Evolutionary conservation across 2,888 invertebrate genomes (phyloP).

Genomic region (Pinctada fucata): DNA sequence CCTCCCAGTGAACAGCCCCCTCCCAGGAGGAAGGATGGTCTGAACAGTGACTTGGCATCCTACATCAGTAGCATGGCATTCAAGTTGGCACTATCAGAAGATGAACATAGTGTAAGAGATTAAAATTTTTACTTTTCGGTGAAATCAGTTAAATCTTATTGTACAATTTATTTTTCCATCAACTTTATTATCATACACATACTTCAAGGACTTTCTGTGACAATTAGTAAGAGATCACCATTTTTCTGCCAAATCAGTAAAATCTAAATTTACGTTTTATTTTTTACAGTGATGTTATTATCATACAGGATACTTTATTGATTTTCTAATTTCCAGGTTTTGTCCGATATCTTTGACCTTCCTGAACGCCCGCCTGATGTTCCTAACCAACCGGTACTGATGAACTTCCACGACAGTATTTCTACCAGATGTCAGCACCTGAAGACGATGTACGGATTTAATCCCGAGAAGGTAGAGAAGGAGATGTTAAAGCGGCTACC

Average conservation of each 20-base stretch:
- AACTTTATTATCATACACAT: no score
- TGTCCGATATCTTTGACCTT: slow-evolving; percentile 64
- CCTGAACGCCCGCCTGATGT: slow-evolving; percentile 60
- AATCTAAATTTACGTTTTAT: no score
- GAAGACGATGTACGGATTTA: slow-evolving; percentile 64
- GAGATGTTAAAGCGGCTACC: slow-evolving; percentile 67
- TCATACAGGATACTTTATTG: no score
- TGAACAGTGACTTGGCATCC: slow-evolving; percentile 65
- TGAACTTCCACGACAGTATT: slow-evolving; percentile 70
- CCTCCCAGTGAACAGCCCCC: slow-evolving; percentile 72
- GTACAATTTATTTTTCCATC: no score
- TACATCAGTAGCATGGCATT: slow-evolving; percentile 69
- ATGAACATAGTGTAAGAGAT: slow-evolving; percentile 68
- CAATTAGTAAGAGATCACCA: no score
- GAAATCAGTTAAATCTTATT: no score
- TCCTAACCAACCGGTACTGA: slow-evolving; percentile 65
- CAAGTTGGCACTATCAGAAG: slow-evolving; percentile 71
- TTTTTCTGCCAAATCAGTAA: no score
- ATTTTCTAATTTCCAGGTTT: slow-evolving; percentile 41
- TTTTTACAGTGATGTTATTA: no score
- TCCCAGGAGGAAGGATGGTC: slow-evolving; percentile 66
- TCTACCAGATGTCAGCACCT: slow-evolving; percentile 68
- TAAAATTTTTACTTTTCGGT: background rate
- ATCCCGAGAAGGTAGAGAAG: slow-evolving; percentile 67
- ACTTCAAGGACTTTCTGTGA: no score